Percentiles rank a stretch among this genome's conserved stretches.
These are phyloP conservation scores for Raja brachyura DNA, from an alignment of 2,113 vertebrate species.

Conservation along the genomic window DNA sequence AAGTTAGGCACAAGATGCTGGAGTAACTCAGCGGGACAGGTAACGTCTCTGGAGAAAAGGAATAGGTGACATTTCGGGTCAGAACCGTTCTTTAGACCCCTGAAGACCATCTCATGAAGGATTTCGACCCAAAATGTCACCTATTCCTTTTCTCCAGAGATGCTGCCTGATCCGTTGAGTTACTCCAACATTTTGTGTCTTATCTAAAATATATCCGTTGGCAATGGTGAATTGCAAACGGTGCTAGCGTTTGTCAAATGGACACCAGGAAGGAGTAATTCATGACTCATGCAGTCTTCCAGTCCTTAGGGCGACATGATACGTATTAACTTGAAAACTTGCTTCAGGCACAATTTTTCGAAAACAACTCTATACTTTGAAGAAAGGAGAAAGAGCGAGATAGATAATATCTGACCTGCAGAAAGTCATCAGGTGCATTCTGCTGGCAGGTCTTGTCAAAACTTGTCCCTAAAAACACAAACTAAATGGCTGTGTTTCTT, in stretches of 20 bases:
- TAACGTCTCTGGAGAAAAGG: too few species aligned
- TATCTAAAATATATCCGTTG: background rate
- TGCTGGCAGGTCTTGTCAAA: conserved; percentile 1
- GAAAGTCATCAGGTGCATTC: conserved; percentile 31
- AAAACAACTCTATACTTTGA: conserved; percentile 16
- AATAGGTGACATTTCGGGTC: too few species aligned
- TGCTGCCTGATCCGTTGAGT: too few species aligned
- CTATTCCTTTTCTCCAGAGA: too few species aligned
- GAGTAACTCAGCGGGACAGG: too few species aligned
- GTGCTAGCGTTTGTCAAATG: background rate
- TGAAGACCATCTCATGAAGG: too few species aligned
- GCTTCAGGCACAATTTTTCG: conserved; percentile 23
- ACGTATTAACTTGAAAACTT: conserved; percentile 8
- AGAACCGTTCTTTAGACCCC: too few species aligned
- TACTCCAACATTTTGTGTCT: too few species aligned
- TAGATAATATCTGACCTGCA: conserved; percentile 28
- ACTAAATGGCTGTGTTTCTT: conserved; percentile 29
- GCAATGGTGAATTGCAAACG: background rate
- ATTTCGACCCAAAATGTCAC: too few species aligned
- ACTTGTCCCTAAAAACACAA: conserved; percentile 6
- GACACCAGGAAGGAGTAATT: background rate
- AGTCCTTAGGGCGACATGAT: background rate
- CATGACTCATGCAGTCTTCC: background rate
- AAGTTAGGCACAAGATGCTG: too few species aligned
- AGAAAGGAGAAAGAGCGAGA: conserved; percentile 6